Conservation (phyloP, 2,888 invertebrate genomes). For the Ophonus ardosiacus region DNA sequence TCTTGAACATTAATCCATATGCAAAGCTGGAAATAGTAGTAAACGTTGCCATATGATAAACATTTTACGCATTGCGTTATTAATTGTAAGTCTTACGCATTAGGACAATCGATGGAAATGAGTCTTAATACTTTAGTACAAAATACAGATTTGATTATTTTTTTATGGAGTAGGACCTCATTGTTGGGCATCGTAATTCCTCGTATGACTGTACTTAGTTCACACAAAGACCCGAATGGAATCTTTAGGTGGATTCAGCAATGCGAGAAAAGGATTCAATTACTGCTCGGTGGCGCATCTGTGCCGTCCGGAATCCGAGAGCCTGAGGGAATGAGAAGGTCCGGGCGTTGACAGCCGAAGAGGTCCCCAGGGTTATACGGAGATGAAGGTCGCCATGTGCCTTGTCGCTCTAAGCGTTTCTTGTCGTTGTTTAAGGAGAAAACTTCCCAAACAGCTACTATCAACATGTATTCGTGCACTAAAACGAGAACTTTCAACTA, state of each 20-base stretch:
- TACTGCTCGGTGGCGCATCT: constrained; percentile 30
- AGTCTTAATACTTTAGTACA: too few relatives aligned
- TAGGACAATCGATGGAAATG: too few relatives aligned
- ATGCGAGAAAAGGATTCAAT: constrained; percentile 53
- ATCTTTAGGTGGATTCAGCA: constrained; percentile 5
- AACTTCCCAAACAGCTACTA: neutral
- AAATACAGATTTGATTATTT: too few relatives aligned
- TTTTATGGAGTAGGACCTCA: too few relatives aligned
- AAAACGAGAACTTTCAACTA: too few relatives aligned
- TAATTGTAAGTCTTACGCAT: too few relatives aligned
- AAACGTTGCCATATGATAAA: too few relatives aligned
- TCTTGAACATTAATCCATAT: too few relatives aligned
- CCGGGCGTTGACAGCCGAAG: constrained; percentile 34
- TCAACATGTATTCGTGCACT: neutral
- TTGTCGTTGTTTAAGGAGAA: constrained; percentile 36
- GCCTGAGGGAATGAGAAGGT: constrained; percentile 22
- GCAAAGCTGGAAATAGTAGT: too few relatives aligned
- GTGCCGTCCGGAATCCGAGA: neutral
- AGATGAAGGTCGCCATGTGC: constrained; percentile 6
- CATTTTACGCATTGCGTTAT: too few relatives aligned
- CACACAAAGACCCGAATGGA: neutral
- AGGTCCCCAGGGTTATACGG: constrained; percentile 26
- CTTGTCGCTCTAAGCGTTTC: neutral
- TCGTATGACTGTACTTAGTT: too few relatives aligned
- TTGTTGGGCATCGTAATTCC: too few relatives aligned